Evolutionary conservation across 2,797 vertebrate genomes (phyloP), one percentile per base, ranked within the genome.

Genomic region (Enteromius radiatus): DNA sequence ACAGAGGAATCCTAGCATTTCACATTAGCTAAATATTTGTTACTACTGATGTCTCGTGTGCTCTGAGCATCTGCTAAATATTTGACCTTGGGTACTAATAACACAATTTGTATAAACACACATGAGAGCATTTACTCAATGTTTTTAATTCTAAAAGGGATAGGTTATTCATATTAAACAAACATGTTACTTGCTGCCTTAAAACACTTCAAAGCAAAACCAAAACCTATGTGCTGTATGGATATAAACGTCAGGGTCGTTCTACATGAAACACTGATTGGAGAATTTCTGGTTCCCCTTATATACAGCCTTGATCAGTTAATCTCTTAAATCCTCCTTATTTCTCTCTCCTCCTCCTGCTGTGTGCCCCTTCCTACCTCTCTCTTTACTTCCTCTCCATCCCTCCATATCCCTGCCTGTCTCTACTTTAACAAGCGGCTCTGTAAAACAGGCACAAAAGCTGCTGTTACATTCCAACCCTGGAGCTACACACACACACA

Each of bases 381-480:
- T 47, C 75, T 41, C 47, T 38, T 71, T 26, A 38, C 45, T 63
- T 67, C 71, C 45, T 38, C 70, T 75, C 36, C 52, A 68, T 74
- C 75, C 23, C 76, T 45, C 54, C 77, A 84, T 49, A 86, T 75
- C 73, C 59, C 63, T 59, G 64, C 89, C 89, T 90, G 84, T 26
- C 23, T 77, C 67, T 65, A 80, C 88, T 91, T 91, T 87, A 93
- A 84, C 89, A 91, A 90, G 90, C 86, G 54, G 88, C 86, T 80
- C 90, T 90, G 89, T 90, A 91, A 92, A 93, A 91, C 89, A 88
- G 89, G 86, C 93, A 94, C 93, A 94, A 91, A 95, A 94, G 92
- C 91, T 91, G 94, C 89, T 91, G 92, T 93, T 93, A 92, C 93
- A 95, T 95, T 95, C 90, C 92, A 89, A 91, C 93, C 93, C 84